Percentiles rank a stretch among this genome's conserved stretches.
phyloP scores from a whole-genome alignment of 2,888 invertebrate species.

The Zaprionus obscuricornis region DNA sequence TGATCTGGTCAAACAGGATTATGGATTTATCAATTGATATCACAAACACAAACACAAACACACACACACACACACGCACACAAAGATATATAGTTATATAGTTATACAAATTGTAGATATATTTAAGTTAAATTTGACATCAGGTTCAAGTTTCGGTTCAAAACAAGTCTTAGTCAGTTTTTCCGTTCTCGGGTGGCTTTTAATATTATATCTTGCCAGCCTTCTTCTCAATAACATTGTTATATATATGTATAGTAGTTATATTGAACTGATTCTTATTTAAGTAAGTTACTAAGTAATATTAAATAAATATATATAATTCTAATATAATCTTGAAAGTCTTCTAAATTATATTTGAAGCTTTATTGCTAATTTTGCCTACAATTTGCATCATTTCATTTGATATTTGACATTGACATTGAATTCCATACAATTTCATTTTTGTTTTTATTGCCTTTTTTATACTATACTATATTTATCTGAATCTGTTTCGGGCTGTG shows the following conservation, averaged over 20 bases:
- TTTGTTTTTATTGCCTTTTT: slow-evolving; percentile 4
- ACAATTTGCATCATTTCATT: neutral
- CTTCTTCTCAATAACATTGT: slow-evolving; percentile 5
- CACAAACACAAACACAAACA: neutral
- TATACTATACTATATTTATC: neutral
- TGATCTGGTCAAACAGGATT: slow-evolving; percentile 85
- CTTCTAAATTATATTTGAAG: neutral
- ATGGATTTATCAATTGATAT: slow-evolving; percentile 79
- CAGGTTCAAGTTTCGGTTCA: slow-evolving; percentile 47
- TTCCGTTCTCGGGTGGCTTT: slow-evolving; percentile 4
- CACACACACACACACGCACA: neutral
- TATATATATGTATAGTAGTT: slow-evolving; percentile 1
- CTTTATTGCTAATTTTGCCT: slow-evolving; percentile 4
- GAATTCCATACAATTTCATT: slow-evolving; percentile 32
- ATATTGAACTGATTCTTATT: slow-evolving; percentile 68
- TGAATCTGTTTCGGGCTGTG: neutral
- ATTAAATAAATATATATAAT: slow-evolving; percentile 45
- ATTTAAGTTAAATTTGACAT: slow-evolving; percentile 19
- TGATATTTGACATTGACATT: slow-evolving; percentile 60
- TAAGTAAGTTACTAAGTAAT: slow-evolving; percentile 59
- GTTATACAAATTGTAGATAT: too few species aligned
- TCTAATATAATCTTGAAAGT: slow-evolving; percentile 23
- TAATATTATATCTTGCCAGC: slow-evolving; percentile 19
- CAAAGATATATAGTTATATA: slow-evolving; percentile 17
- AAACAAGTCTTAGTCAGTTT: neutral